phyloP scores from a whole-genome alignment of 2,888 invertebrate species.

The Glaucopsyche alexis region DNA sequence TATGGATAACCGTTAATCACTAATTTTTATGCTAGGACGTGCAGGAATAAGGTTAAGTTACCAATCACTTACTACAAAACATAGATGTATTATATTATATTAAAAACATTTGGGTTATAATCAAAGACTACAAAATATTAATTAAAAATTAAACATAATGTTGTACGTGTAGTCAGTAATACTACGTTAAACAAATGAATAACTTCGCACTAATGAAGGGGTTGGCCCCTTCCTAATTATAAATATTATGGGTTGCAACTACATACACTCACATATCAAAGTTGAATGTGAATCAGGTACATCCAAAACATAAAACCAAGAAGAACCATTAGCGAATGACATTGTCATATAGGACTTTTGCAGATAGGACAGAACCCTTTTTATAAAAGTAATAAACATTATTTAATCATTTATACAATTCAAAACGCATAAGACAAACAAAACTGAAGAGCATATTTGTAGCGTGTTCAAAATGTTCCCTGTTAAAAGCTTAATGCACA shows the following conservation, averaged over 20 bases:
- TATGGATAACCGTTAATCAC: not conserved
- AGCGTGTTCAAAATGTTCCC: constrained; percentile 5
- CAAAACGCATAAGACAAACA: not conserved
- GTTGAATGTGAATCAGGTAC: not conserved
- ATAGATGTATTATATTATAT: too few relatives aligned
- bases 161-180: not conserved
- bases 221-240: constrained; percentile 5
- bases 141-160: too few relatives aligned
- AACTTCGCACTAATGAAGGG: constrained; percentile 12
- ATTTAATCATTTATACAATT: not conserved
- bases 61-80: not conserved
- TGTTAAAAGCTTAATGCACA: constrained; percentile 27
- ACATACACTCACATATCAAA: not conserved
- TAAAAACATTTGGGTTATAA: too few relatives aligned
- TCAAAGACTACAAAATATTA: too few relatives aligned
- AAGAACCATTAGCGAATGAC: not conserved
- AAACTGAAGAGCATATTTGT: not conserved
- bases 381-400: not conserved
- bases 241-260: constrained; percentile 31
- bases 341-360: not conserved
- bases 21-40: not conserved
- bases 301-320: not conserved
- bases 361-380: constrained; percentile 20
- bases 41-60: not conserved
- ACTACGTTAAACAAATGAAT: not conserved